Evolutionary conservation across 2,888 invertebrate genomes (phyloP), one percentile per base, ranked within the genome.

Genomic region (Macrosoma leucophasiata): DNA sequence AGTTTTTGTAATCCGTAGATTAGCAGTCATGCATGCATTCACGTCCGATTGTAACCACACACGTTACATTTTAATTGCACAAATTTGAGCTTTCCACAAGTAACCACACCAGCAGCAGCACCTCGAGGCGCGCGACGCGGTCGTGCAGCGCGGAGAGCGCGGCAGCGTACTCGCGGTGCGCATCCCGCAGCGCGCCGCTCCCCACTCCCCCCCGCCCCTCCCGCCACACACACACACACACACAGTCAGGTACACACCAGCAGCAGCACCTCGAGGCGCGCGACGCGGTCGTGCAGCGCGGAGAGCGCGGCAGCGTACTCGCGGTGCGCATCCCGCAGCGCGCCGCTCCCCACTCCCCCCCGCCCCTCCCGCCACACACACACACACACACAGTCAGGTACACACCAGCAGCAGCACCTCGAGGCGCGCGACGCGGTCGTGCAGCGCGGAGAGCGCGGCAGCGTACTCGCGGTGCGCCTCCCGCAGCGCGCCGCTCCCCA

Each of bases 311-410:
- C 88, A 62, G 93, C 94, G 75, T 95, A 95, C 70, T 95, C 94
- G 3, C 91, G 90, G 67, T 95, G 95, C 70, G 94, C 94, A 67
- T 95, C 95, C 58, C 94, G 91, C 49, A 95, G 79, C 53, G 95
- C 86, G 60, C 94, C 93, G 65, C 95, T 90, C 74, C 96, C 95
- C 79, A 94, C 95, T 73, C 97, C 97, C 71, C 97, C 96, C 41
- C 96, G 89, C 54, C 95, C 94, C 17, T 93, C 86, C 72, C 97
- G 92, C 69, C 97, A 94, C 24, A 93, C 89, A 65, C 96, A 95
- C 38, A 95, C 88, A 55, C 93, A 92, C 43, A 97, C 95, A 77
- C 96, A 94, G 64, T 95, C 96, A 44, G 12, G 13, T 7, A 59
- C 71, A 50, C 21, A 84, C 82, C 70, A 91, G 85, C 46, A 95